Conservation (phyloP, 2,797 vertebrate genomes). For the Malurus leucopterus region DNA sequence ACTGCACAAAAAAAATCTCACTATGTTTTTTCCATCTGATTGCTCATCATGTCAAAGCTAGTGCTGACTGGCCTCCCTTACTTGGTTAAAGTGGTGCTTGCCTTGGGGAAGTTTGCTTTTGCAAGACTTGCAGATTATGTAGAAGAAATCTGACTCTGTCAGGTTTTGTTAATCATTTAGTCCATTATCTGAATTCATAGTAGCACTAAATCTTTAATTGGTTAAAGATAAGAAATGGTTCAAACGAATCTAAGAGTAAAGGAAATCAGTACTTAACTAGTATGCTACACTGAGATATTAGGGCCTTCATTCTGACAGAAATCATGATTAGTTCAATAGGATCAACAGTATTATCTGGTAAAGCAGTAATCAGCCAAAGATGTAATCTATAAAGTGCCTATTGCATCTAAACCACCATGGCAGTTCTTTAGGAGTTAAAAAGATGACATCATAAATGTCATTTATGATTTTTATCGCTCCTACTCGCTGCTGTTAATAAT, state of each 20-base stretch:
- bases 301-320: not conserved
- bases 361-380: not conserved
- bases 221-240: not conserved
- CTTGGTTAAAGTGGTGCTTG: constrained; percentile 7
- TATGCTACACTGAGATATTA: not conserved
- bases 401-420: not conserved
- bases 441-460: not conserved
- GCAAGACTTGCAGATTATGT: not conserved
- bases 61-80: not conserved
- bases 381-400: not conserved
- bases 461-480: not conserved
- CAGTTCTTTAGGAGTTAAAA: not conserved
- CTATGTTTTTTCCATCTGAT: not conserved
- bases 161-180: constrained; percentile 31
- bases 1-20: not conserved
- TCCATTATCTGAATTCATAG: not conserved
- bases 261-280: not conserved
- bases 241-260: not conserved
- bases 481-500: not conserved
- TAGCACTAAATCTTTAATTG: not conserved
- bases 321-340: not conserved
- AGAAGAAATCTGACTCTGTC: not conserved
- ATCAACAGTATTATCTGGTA: not conserved
- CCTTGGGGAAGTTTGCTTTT: constrained; percentile 15
- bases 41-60: not conserved